These are phyloP conservation scores for Gandaritis pyraliata DNA, from an alignment of 2,888 invertebrate genomes.

Conservation along the genomic window DNA sequence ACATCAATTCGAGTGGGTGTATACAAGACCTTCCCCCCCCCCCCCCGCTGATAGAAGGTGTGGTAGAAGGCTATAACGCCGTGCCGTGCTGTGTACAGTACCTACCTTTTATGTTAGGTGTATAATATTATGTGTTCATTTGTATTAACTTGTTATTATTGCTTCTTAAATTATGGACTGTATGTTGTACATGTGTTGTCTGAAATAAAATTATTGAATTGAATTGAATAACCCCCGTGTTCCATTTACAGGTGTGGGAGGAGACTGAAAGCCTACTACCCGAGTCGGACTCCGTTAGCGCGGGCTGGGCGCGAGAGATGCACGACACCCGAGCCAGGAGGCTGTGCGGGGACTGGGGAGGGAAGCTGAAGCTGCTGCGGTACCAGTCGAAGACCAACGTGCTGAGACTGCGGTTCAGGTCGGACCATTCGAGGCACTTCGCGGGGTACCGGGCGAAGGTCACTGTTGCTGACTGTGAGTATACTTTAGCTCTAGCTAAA, in stretches of 20 bases:
- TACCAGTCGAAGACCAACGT: slow-evolving; percentile 86
- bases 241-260: slow-evolving; percentile 67
- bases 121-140: no score
- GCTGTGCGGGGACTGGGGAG: slow-evolving; percentile 92
- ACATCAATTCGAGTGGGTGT: no score
- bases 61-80: no score
- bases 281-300: slow-evolving; percentile 70
- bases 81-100: no score
- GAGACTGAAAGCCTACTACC: slow-evolving; percentile 66
- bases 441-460: slow-evolving; percentile 90
- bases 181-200: no score
- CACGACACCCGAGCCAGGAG: slow-evolving; percentile 69
- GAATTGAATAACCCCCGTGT: no score
- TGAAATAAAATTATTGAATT: no score
- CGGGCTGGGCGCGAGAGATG: slow-evolving; percentile 69
- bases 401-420: slow-evolving; percentile 87
- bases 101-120: no score
- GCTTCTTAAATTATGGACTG: no score
- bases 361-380: slow-evolving; percentile 88
- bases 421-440: slow-evolving; percentile 91
- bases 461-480: slow-evolving; percentile 70
- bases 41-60: no score
- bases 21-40: no score
- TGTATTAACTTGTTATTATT: no score
- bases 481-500: not conserved